Conservation (phyloP, 2,113 vertebrate species). For the Thymallus thymallus region DNA sequence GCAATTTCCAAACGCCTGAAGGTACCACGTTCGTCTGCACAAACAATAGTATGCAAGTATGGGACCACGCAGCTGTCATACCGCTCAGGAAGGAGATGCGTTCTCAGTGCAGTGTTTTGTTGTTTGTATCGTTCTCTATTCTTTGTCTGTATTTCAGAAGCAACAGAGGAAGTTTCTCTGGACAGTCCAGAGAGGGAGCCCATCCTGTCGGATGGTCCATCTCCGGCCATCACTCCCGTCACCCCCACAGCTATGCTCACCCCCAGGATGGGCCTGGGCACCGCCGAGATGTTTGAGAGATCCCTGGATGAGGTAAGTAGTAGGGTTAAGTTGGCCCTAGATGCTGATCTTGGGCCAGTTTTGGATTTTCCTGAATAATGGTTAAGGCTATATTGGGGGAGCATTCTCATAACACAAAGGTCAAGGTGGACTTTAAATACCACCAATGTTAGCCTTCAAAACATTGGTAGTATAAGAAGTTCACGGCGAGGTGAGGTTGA, state of each 20-base stretch:
- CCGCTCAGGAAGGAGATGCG: too few relatives aligned
- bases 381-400: too few relatives aligned
- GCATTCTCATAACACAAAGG: too few relatives aligned
- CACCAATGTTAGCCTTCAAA: too few relatives aligned
- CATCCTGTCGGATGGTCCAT: slow-evolving; percentile 88
- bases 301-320: slow-evolving; percentile 86
- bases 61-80: too few relatives aligned
- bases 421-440: too few relatives aligned
- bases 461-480: not conserved
- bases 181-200: slow-evolving; percentile 93
- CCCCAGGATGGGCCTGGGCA: slow-evolving; percentile 80
- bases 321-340: not conserved
- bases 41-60: too few relatives aligned
- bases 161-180: slow-evolving; percentile 94
- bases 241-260: slow-evolving; percentile 84
- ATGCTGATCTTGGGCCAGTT: too few relatives aligned
- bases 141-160: slow-evolving; percentile 73
- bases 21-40: too few relatives aligned
- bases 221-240: slow-evolving; percentile 89
- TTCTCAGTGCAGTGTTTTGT: not conserved
- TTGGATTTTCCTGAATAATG: too few relatives aligned
- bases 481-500: not conserved
- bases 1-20: too few relatives aligned
- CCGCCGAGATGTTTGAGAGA: slow-evolving; percentile 85
- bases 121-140: not conserved